Evolutionary conservation across 1,140 invertebrate genomes (phyloP).

Genomic region (Tenebrio molitor): DNA sequence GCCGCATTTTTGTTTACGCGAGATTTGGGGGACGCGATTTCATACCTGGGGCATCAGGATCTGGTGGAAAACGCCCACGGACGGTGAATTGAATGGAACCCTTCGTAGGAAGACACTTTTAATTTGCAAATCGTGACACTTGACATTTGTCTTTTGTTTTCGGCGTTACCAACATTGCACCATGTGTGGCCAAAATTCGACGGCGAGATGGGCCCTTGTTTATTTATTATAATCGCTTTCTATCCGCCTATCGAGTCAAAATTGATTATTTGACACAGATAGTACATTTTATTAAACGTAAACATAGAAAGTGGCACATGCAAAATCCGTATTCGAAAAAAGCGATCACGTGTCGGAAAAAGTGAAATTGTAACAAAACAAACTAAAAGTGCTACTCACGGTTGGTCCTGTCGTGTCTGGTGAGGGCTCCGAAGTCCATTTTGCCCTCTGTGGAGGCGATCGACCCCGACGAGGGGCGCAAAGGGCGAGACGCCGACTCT

Average conservation of each 20-base stretch:
- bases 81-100: background rate
- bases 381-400: background rate
- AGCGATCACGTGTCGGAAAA: background rate
- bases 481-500: too few relatives aligned
- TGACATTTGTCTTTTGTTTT: background rate
- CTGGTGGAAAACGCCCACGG: background rate
- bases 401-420: constrained; percentile 17
- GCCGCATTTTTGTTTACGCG: too few relatives aligned
- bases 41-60: too few relatives aligned
- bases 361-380: constrained; percentile 21
- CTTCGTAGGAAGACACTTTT: background rate
- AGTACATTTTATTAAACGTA: constrained; percentile 8
- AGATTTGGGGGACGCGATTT: too few relatives aligned
- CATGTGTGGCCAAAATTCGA: too few relatives aligned
- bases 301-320: constrained; percentile 33
- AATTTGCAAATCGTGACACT: background rate
- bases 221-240: background rate
- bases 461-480: too few relatives aligned
- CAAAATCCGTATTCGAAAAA: constrained; percentile 4
- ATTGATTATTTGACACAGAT: constrained; percentile 16
- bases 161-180: background rate
- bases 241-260: constrained; percentile 11
- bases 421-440: constrained; percentile 28
- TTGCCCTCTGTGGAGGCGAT: too few relatives aligned
- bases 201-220: too few relatives aligned